Percentiles rank a stretch among this genome's conserved stretches.
These are phyloP conservation scores for Mormyrus iriodes DNA, from an alignment of 2,113 vertebrate genomes.

Conservation along the genomic window DNA sequence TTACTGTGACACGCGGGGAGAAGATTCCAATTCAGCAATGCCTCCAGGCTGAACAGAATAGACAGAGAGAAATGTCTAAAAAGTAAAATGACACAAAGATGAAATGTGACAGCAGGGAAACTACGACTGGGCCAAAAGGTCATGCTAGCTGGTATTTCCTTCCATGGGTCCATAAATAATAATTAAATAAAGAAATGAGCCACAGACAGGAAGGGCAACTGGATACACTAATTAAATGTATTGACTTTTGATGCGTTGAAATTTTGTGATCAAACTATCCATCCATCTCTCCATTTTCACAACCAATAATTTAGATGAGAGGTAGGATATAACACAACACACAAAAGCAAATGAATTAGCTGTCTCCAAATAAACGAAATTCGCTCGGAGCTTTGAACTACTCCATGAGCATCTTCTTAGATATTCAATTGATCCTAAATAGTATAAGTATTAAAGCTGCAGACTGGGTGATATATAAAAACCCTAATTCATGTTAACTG, in stretches of 20 bases:
- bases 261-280: not conserved
- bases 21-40: not conserved
- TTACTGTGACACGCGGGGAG: not conserved
- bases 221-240: not conserved
- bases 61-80: not conserved
- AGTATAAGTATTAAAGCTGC: not conserved
- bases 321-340: not conserved
- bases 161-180: not conserved
- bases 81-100: not conserved
- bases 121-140: not conserved
- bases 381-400: not conserved
- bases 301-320: not conserved
- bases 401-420: not conserved
- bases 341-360: not conserved
- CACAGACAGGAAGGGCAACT: not conserved
- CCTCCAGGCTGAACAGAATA: not conserved
- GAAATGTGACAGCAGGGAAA: not conserved
- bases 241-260: not conserved
- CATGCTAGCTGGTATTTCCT: not conserved
- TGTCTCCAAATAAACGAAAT: slow-evolving; percentile 6
- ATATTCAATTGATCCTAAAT: not conserved
- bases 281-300: not conserved
- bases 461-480: not conserved
- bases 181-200: not conserved
- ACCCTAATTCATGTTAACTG: not conserved